phyloP scores from a whole-genome alignment of 1,140 invertebrate species.

The Pseudoatta argentina region DNA sequence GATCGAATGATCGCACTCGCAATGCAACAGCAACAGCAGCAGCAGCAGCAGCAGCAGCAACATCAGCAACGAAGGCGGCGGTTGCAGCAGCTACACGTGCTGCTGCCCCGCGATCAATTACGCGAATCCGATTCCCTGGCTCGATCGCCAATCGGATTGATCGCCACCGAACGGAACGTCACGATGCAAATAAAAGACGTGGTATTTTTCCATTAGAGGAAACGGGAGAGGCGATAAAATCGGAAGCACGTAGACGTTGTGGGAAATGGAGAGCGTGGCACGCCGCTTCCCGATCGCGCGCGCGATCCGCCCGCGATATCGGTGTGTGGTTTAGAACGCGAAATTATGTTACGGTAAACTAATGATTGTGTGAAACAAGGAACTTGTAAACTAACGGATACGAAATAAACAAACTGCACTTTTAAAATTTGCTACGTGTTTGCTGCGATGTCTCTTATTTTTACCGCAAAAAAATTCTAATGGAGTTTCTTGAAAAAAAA shows the following conservation, averaged over 20 bases:
- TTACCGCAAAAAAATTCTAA: not conserved
- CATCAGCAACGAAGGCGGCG: not conserved
- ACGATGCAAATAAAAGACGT: constrained; percentile 38
- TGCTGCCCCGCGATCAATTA: constrained; percentile 46
- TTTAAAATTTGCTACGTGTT: not conserved
- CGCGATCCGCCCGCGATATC: constrained; percentile 13
- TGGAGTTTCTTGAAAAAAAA: not conserved
- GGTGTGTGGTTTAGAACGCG: constrained; percentile 1
- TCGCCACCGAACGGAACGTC: constrained; percentile 46
- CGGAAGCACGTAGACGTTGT: constrained; percentile 38
- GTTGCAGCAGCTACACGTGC: constrained; percentile 31
- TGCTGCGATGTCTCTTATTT: not conserved
- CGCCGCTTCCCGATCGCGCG: constrained; percentile 10
- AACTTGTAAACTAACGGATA: not conserved
- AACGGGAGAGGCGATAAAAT: constrained; percentile 50
- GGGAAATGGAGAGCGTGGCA: constrained; percentile 42
- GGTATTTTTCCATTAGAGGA: constrained; percentile 10
- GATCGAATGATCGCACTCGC: constrained; percentile 38
- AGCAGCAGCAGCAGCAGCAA: not conserved
- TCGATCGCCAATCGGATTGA: constrained; percentile 43
- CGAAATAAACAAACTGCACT: not conserved
- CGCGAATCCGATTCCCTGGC: constrained; percentile 50
- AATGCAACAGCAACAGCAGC: constrained; percentile 18
- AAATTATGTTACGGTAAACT: constrained; percentile 39
- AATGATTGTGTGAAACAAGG: not conserved